Percentiles rank a stretch among this genome's conserved stretches.
phyloP scores from a whole-genome alignment of 2,888 invertebrate genomes.

The Steinernema hermaphroditum region DNA sequence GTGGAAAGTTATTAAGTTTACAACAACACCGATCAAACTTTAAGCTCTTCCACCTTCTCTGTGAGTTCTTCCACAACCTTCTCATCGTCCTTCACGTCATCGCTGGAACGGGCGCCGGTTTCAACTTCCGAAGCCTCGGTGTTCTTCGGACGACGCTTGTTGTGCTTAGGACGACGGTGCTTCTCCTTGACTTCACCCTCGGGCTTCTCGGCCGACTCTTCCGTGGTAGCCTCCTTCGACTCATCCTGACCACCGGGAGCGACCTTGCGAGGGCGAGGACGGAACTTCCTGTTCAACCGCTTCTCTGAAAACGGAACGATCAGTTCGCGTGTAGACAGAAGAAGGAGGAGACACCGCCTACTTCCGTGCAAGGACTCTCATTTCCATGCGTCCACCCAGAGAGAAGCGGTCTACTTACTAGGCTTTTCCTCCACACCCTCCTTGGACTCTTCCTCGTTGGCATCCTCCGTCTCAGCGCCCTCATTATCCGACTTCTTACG shows the following conservation, averaged over 20 bases:
- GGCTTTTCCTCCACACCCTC: not conserved
- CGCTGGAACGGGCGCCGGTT: not conserved
- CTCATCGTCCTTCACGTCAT: not conserved
- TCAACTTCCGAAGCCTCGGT: not conserved
- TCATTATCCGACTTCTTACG: constrained; percentile 3
- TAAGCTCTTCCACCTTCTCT: not conserved
- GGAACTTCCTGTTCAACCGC: not conserved
- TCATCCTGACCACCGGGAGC: not conserved
- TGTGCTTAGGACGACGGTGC: not conserved
- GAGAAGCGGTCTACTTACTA: too few species aligned
- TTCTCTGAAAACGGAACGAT: not conserved
- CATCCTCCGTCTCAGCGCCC: not conserved
- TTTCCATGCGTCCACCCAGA: too few species aligned
- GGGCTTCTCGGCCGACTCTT: not conserved
- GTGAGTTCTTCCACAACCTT: too few species aligned
- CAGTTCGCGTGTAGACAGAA: too few species aligned
- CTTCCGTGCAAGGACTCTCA: too few species aligned
- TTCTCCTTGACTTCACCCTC: not conserved
- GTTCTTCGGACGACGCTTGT: not conserved
- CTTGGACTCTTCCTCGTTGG: not conserved
- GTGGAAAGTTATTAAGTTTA: too few species aligned
- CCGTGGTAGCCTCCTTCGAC: not conserved
- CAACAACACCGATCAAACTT: not conserved
- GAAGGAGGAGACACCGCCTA: too few species aligned
- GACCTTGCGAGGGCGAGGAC: constrained; percentile 4